A percentile compares a stretch with the other conserved stretches of the same genome.
These are phyloP conservation scores for Bombus waltoni DNA, from an alignment of 1,140 invertebrate genomes.

Conservation along the genomic window DNA sequence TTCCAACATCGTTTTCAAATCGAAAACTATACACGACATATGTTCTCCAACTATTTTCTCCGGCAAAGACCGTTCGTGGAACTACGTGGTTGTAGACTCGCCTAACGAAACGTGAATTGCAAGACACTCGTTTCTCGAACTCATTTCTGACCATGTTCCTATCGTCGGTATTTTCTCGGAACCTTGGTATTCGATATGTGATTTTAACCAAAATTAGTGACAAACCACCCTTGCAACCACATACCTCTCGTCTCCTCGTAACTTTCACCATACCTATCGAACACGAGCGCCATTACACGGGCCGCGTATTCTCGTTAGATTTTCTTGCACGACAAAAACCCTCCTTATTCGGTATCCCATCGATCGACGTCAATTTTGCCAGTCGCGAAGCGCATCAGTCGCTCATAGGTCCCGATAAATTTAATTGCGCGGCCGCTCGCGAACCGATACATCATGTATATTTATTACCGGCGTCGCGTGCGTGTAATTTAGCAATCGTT, in stretches of 20 bases:
- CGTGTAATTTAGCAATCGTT: constrained; percentile 32
- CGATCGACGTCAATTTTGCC: constrained; percentile 11
- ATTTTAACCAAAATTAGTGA: background rate
- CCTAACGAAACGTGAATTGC: no score
- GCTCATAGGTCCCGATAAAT: constrained; percentile 10
- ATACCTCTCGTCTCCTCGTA: background rate
- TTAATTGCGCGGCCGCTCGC: constrained; percentile 1
- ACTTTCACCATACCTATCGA: background rate
- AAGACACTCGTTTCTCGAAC: no score
- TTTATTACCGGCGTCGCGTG: constrained; percentile 22
- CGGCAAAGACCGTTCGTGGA: no score
- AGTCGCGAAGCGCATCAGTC: background rate
- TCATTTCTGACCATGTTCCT: no score
- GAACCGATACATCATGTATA: constrained; percentile 24
- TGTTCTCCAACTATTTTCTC: no score
- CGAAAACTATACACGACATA: no score
- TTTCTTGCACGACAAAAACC: background rate
- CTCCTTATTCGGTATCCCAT: background rate
- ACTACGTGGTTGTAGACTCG: no score
- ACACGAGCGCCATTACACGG: no score
- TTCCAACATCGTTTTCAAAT: no score
- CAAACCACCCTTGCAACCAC: background rate
- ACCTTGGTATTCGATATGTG: background rate
- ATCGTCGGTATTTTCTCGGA: no score
- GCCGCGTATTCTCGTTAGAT: background rate